Percentiles rank a stretch among this genome's conserved stretches.
Conservation (phyloP, 1,140 invertebrate genomes). For the Meloidogyne chitwoodi region DNA sequence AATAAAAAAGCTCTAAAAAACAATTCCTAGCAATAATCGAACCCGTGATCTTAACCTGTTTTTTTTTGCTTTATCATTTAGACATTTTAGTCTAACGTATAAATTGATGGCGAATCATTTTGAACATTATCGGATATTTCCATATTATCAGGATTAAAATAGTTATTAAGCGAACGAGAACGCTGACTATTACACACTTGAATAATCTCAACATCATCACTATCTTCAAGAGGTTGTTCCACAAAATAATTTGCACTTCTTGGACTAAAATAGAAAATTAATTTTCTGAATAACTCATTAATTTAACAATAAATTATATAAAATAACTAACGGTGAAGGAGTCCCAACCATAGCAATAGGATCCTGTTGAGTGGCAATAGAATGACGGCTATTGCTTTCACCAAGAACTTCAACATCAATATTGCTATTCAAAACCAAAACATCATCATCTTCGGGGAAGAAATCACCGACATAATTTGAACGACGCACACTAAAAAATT, state of each 20-base stretch:
- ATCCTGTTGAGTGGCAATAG: not conserved
- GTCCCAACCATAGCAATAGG: not conserved
- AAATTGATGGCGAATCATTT: not conserved
- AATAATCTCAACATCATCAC: not conserved
- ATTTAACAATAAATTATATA: too few species aligned
- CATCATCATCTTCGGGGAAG: slow-evolving; percentile 23
- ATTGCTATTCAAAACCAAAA: slow-evolving; percentile 29
- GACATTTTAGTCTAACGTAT: not conserved
- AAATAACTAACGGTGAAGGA: not conserved
- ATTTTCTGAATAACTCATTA: too few species aligned
- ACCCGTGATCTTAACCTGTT: too few species aligned
- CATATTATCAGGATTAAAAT: not conserved
- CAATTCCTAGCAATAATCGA: too few species aligned
- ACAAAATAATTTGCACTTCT: not conserved
- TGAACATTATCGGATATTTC: not conserved
- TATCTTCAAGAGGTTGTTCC: not conserved
- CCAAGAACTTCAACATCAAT: slow-evolving; percentile 30
- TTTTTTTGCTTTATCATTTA: not conserved
- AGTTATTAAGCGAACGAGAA: not conserved
- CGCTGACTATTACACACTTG: not conserved
- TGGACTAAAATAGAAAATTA: not conserved
- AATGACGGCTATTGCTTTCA: slow-evolving; percentile 12
- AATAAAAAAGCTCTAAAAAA: too few species aligned
- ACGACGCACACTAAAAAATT: slow-evolving; percentile 27
- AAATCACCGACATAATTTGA: slow-evolving; percentile 5